Conservation (phyloP, 2,888 invertebrate genomes). For the Drosophila hamatofila region DNA sequence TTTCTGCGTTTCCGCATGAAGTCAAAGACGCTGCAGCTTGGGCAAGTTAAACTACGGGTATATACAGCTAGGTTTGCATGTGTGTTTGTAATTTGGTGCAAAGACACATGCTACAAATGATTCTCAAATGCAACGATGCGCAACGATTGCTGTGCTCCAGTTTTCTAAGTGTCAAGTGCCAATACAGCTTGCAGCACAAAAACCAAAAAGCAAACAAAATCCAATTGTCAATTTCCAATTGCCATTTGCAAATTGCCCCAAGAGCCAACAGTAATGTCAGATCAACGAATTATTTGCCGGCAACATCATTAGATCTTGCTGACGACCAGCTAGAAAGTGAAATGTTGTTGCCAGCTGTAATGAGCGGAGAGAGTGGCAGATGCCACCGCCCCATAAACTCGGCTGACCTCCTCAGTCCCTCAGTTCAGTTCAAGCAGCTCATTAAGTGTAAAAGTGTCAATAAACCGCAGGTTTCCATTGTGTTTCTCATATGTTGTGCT, state of each 20-base stretch:
- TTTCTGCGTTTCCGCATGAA: slow-evolving; percentile 70
- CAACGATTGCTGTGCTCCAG: slow-evolving; percentile 58
- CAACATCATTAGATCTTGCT: slow-evolving; percentile 22
- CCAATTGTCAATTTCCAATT: not conserved
- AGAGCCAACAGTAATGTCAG: slow-evolving; percentile 2
- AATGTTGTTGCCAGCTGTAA: slow-evolving; percentile 27
- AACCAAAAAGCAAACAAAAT: slow-evolving; percentile 37
- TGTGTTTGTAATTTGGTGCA: slow-evolving; percentile 60
- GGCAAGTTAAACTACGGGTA: slow-evolving; percentile 1
- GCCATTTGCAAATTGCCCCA: slow-evolving; percentile 3
- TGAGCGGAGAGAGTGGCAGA: slow-evolving; percentile 35
- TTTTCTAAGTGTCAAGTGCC: slow-evolving; percentile 68
- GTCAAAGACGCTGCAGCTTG: slow-evolving; percentile 22
- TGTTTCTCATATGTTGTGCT: slow-evolving; percentile 30
- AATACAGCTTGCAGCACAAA: slow-evolving; percentile 32
- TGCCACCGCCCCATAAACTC: slow-evolving; percentile 40
- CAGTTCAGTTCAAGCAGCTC: slow-evolving; percentile 53
- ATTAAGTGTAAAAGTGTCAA: slow-evolving; percentile 78
- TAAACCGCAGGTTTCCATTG: slow-evolving; percentile 63
- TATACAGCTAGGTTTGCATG: not conserved
- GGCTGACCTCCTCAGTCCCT: slow-evolving; percentile 60
- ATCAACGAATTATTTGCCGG: slow-evolving; percentile 11
- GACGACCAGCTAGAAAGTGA: slow-evolving; percentile 30
- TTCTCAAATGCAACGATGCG: slow-evolving; percentile 70
- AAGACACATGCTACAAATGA: slow-evolving; percentile 41